Evolutionary conservation across 2,888 invertebrate species (phyloP).

Genomic region (Lepidocyrtoides sp.): DNA sequence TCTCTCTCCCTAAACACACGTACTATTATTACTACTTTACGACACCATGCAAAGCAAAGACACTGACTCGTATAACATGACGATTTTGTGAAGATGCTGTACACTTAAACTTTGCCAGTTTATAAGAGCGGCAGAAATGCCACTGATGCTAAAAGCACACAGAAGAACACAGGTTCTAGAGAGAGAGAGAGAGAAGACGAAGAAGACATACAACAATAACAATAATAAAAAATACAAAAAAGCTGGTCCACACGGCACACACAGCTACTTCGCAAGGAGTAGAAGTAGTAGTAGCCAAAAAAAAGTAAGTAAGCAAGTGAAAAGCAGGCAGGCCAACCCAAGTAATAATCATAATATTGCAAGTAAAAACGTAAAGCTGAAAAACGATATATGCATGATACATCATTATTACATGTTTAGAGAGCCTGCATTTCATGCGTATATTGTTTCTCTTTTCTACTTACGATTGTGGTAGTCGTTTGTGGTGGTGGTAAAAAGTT

Average conservation of each 20-base stretch:
- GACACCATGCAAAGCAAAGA: neutral
- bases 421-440: neutral
- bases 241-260: constrained; percentile 60
- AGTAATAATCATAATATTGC: constrained; percentile 67
- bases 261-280: too few species aligned
- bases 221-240: constrained; percentile 68
- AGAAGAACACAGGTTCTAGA: constrained; percentile 42
- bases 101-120: constrained; percentile 17
- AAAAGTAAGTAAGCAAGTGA: constrained; percentile 67
- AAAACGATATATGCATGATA: constrained; percentile 41
- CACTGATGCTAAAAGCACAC: neutral
- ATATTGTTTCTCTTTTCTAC: neutral
- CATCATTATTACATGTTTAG: constrained; percentile 46
- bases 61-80: neutral
- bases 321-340: constrained; percentile 66
- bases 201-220: constrained; percentile 37
- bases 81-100: neutral
- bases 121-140: neutral
- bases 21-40: constrained; percentile 11
- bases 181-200: too few species aligned
- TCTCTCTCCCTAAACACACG: constrained; percentile 12
- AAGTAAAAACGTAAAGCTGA: constrained; percentile 10
- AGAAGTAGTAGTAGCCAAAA: constrained; percentile 23
- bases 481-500: constrained; percentile 58
- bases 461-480: constrained; percentile 22